Base-by-base conservation (phyloP, 2,888 invertebrate genomes). In the Stenotaenia linearis region DNA sequence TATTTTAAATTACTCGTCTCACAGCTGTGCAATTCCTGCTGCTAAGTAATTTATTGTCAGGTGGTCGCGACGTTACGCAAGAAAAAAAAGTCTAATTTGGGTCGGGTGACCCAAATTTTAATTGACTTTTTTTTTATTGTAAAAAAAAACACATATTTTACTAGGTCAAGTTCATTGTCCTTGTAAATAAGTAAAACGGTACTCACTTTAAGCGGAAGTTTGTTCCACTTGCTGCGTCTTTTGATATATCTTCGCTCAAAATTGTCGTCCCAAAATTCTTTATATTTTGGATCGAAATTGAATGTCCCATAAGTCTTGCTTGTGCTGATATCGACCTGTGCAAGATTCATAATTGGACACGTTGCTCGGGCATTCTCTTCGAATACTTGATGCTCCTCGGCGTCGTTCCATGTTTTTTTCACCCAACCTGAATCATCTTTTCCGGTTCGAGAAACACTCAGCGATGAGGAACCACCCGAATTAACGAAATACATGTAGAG, bases 211-310 rank as follows among this genome's bases (percentile, higher is more conserved):
- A 95, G 86, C 32, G 90, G 91, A 23, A 92, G 93, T 77, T 94
- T 90, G 77, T 90, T 89, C 78, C 90, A 90, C 84, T 93, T 91
- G 85, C 92, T 91, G 84, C 90, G 91, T 80, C 91, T 90, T 74
- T 83, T 89, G 83, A 92, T 91, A 85, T 92, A 95, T 78, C 95
- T 90, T 82, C 92, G 91, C 86, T 95, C 95, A 84, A 95, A 95
- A 61, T 90, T 90, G 83, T 92, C 92, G 86, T 95, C 94, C 96
- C 96, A 96, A 85, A 94, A 96, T 85, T 95, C 95, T 84, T 93
- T 92, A 79, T 92, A 92, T 80, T 93, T 90, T 88, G 83, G 83
- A 30, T 83, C 83, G 80, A 85, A 84, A 76, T 85, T 83, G 56
- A 85, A 80, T 35, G 82, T 82, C 18, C 83, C 82, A 78, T 83